These are phyloP conservation scores for Polyploca ridens DNA, from an alignment of 2,888 invertebrate species.

Conservation along the genomic window DNA sequence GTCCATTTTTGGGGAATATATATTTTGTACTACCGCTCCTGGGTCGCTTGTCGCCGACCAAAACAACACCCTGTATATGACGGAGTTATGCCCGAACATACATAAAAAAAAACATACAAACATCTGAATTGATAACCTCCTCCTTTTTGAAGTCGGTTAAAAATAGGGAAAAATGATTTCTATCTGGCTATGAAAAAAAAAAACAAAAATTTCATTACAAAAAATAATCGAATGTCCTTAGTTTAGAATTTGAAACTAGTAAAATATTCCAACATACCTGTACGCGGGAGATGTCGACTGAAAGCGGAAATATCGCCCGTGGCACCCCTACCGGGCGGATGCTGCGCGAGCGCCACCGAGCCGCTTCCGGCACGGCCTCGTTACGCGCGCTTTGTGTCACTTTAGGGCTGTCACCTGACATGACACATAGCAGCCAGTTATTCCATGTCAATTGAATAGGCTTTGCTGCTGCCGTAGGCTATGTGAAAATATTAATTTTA, in stretches of 20 bases:
- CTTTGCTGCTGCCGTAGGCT: background rate
- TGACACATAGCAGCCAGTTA: background rate
- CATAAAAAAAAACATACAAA: too few relatives aligned
- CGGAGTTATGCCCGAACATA: too few relatives aligned
- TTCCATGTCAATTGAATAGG: background rate
- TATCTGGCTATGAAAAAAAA: too few relatives aligned
- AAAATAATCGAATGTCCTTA: background rate
- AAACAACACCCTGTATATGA: too few relatives aligned
- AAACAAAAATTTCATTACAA: too few relatives aligned
- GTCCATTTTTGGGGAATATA: too few relatives aligned
- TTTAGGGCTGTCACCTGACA: slow-evolving; percentile 10
- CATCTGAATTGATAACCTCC: too few relatives aligned
- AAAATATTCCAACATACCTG: slow-evolving; percentile 2
- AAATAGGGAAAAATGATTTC: too few relatives aligned
- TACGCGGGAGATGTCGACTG: slow-evolving; percentile 17
- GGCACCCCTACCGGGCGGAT: slow-evolving; percentile 51
- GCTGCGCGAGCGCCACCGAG: slow-evolving; percentile 58
- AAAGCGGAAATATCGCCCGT: slow-evolving; percentile 66
- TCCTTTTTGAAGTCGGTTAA: too few relatives aligned
- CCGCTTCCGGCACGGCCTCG: slow-evolving; percentile 70
- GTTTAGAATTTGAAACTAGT: background rate
- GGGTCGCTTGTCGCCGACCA: too few relatives aligned
- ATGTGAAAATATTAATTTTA: background rate
- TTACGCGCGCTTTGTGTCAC: slow-evolving; percentile 60
- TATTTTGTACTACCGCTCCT: too few relatives aligned